These are phyloP conservation scores for Equus quagga DNA, from an alignment of 2,113 vertebrate species.

Conservation along the genomic window DNA sequence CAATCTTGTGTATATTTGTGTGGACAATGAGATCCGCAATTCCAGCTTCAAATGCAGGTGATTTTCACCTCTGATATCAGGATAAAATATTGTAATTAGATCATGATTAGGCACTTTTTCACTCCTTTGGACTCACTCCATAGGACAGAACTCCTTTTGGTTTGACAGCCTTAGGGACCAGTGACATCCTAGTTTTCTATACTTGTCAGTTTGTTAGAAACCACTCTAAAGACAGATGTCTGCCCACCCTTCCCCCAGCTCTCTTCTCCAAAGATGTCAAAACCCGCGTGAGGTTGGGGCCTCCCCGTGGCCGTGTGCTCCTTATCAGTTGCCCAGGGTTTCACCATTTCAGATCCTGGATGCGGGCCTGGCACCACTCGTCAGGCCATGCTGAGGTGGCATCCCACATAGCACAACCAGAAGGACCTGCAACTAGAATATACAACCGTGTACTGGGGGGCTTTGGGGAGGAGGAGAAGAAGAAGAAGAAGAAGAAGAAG, in stretches of 20 bases:
- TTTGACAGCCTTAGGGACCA: background rate
- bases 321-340: too few species aligned
- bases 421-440: too few species aligned
- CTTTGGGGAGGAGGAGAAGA: too few species aligned
- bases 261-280: conserved; percentile 42
- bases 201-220: conserved; percentile 25
- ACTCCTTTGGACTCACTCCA: background rate
- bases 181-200: background rate
- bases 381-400: too few species aligned
- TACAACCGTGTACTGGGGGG: too few species aligned
- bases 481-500: too few species aligned
- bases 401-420: too few species aligned
- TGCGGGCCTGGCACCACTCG: too few species aligned
- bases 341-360: too few species aligned
- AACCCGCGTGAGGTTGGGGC: background rate
- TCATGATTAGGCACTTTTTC: background rate
- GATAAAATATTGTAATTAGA: background rate
- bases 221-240: conserved; percentile 32
- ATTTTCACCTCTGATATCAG: background rate
- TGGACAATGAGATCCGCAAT: background rate
- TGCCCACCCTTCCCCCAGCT: background rate
- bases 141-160: background rate
- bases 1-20: background rate
- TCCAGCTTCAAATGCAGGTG: background rate
- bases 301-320: too few species aligned